Evolutionary conservation across 2,797 vertebrate genomes (phyloP).

Genomic region (Phoeniculus purpureus): DNA sequence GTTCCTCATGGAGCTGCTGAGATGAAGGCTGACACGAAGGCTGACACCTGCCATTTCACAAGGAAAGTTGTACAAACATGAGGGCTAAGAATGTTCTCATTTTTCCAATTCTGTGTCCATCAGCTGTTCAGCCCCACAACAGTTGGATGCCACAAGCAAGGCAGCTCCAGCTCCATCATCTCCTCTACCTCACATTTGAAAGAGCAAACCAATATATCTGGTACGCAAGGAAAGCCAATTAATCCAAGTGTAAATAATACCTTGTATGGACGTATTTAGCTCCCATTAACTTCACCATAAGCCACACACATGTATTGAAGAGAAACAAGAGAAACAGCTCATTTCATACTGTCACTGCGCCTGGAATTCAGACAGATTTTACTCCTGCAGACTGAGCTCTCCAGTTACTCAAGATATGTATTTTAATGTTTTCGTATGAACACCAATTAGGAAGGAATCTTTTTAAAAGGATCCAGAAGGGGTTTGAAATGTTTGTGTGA

Average conservation of each 20-base stretch:
- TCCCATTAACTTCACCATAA: background rate
- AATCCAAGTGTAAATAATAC: no score
- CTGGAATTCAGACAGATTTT: background rate
- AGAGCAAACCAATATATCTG: background rate
- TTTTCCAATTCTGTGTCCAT: background rate
- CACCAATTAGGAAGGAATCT: background rate
- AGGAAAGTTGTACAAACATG: background rate
- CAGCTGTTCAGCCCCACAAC: background rate
- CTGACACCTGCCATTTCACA: background rate
- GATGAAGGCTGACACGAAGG: background rate
- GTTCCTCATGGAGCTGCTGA: fast-evolving
- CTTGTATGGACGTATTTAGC: background rate
- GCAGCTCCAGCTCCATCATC: background rate
- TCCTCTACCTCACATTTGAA: background rate
- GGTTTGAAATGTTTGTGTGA: background rate
- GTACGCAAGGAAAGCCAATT: background rate
- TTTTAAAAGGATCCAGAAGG: background rate
- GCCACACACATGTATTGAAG: background rate
- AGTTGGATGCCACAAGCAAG: background rate
- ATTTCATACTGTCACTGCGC: background rate
- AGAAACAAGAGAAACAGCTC: background rate
- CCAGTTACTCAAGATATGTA: background rate
- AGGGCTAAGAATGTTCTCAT: background rate
- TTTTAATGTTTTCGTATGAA: background rate
- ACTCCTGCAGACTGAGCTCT: background rate